phyloP scores from a whole-genome alignment of 2,888 invertebrate genomes.

The Erynnis tages region DNA sequence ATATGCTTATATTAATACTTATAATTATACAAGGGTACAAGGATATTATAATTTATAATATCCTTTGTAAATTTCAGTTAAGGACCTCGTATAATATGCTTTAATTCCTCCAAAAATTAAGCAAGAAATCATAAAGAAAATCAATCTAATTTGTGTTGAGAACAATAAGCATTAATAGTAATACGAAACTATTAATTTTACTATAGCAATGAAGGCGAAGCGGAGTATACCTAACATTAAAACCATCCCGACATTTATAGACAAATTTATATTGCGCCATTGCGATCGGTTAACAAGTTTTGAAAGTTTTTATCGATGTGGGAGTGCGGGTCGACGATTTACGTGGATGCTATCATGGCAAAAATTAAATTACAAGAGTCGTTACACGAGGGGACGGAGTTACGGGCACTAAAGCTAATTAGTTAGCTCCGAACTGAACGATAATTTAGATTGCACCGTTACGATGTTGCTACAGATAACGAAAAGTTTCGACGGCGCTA shows the following conservation, averaged over 20 bases:
- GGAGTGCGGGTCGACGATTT: slow-evolving; percentile 32
- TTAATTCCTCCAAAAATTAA: too few relatives aligned
- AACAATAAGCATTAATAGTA: too few relatives aligned
- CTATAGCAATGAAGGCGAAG: not conserved
- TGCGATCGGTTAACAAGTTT: slow-evolving; percentile 42
- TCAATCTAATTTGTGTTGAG: too few relatives aligned
- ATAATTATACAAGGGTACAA: too few relatives aligned
- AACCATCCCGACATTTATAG: slow-evolving; percentile 7
- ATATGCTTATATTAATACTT: too few relatives aligned
- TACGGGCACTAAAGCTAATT: slow-evolving; percentile 65
- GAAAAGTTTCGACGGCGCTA: too few relatives aligned
- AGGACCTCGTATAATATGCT: too few relatives aligned
- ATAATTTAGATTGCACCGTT: slow-evolving; percentile 56
- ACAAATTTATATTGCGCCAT: slow-evolving; percentile 28
- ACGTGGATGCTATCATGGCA: slow-evolving; percentile 41
- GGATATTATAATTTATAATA: too few relatives aligned
- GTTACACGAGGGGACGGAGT: slow-evolving; percentile 49
- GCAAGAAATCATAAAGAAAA: too few relatives aligned
- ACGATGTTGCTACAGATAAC: slow-evolving; percentile 34
- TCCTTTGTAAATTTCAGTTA: too few relatives aligned
- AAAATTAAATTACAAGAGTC: slow-evolving; percentile 63
- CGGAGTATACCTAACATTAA: slow-evolving; percentile 4
- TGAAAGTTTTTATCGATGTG: slow-evolving; percentile 49
- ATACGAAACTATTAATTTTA: too few relatives aligned
- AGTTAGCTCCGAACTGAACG: slow-evolving; percentile 64